Evolutionary conservation across 2,113 vertebrate genomes (phyloP), one percentile per base, ranked within the genome.

Genomic region (Dunckerocampus dactyliophorus): DNA sequence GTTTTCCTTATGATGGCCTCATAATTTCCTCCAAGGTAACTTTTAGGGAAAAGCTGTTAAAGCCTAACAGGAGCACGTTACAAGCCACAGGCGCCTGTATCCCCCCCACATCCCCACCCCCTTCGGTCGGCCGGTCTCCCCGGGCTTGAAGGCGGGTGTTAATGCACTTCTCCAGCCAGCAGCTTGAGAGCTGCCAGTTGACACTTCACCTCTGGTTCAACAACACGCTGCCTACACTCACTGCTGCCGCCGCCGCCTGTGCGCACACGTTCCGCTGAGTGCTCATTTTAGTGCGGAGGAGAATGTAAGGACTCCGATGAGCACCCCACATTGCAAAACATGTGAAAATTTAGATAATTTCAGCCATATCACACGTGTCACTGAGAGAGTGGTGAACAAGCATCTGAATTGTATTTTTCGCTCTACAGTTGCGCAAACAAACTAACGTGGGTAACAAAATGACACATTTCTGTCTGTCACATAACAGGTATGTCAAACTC

Each of bases 151-250:
- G 55, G 31, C 62, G 48, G 46, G 62, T 81, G 88, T 87, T 88
- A 88, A 89, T 87, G 85, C 74, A 84, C 84, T 87, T 65, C 72
- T 75, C 63, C 57, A 61, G 80, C 83, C 84, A 83, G 71, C 73
- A 71, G 81, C 72, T 81, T 79, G 73, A 74, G 77, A 78, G 74
- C 76, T 80, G 72, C 67, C 75, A 78, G 67, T 74, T 84, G 80
- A 84, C 80, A 79, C 70, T 82, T 82, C 67, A 81, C 81, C 85
- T 82, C 76, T 76, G 73, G 76, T 84, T 82, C 83, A 80, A 80
- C 75, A 77, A 61, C 76, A 66, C 56, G 71, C 56, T 79, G 76
- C 75, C 75, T 63, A 80, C 79, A 76, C 80, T 79, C 71, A 65
- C 67, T 46, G 34, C 59, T 62, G 68, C 62, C 62, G 63, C 74